Evolutionary conservation across 2,888 invertebrate genomes (phyloP).

Genomic region (Sylvicola cinctus): DNA sequence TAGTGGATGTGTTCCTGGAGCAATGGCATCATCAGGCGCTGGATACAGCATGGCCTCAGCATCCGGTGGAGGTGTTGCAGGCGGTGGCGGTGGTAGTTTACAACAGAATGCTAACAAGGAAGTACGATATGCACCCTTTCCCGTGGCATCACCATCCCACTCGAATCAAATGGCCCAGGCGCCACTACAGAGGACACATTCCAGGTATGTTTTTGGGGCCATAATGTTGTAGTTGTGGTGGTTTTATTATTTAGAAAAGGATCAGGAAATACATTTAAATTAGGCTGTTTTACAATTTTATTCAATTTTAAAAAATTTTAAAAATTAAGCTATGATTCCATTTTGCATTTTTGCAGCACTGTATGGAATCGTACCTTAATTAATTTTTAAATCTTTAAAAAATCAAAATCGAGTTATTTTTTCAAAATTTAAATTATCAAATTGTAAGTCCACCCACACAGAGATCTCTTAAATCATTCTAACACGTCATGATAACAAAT

Average conservation of each 20-base stretch:
- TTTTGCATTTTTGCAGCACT: no score
- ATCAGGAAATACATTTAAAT: no score
- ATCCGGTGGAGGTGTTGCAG: constrained; percentile 7
- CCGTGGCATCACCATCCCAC: constrained; percentile 27
- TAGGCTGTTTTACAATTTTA: no score
- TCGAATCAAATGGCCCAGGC: constrained; percentile 29
- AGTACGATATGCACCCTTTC: constrained; percentile 33
- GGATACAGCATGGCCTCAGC: constrained; percentile 1
- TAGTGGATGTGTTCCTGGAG: neutral
- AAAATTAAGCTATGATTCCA: no score
- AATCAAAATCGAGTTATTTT: no score
- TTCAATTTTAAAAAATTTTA: no score
- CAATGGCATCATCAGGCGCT: neutral
- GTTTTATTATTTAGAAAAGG: no score
- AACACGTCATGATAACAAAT: neutral
- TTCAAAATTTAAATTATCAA: no score
- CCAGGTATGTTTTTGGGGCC: constrained; percentile 30
- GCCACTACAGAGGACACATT: constrained; percentile 50
- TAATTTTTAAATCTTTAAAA: no score
- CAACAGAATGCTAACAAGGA: constrained; percentile 28
- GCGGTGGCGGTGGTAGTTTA: constrained; percentile 14
- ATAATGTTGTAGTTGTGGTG: no score
- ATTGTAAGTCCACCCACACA: no score
- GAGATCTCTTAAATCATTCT: neutral
- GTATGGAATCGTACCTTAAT: no score